Conservation (phyloP, 2,797 vertebrate genomes). For the Tokudaia tokunoshimensis region DNA sequence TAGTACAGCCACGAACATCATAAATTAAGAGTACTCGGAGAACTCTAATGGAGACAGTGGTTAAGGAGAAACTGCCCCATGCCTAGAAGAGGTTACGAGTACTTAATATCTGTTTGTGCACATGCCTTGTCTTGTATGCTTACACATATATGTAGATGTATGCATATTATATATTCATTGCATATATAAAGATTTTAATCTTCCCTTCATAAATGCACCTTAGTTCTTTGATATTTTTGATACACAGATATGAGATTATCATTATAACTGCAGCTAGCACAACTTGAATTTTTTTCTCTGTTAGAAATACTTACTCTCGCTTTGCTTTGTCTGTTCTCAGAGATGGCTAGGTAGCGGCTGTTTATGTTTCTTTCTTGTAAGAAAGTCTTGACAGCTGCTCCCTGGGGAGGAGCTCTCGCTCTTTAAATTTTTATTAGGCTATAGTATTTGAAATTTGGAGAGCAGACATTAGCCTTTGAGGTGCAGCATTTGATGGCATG, state of each 20-base stretch:
- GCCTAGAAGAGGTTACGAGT: background rate
- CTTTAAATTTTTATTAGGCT: constrained; percentile 91
- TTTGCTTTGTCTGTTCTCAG: constrained; percentile 61
- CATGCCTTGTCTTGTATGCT: background rate
- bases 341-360: constrained; percentile 84
- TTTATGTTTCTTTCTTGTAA: constrained; percentile 90
- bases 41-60: constrained; percentile 11
- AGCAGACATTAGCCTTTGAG: constrained; percentile 88
- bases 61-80: background rate
- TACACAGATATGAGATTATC: constrained; percentile 70
- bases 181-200: background rate
- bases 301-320: constrained; percentile 67
- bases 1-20: constrained; percentile 24
- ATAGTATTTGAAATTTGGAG: constrained; percentile 89
- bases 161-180: background rate
- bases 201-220: constrained; percentile 67
- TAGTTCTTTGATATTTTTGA: constrained; percentile 67
- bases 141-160: background rate
- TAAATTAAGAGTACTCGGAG: constrained; percentile 40
- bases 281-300: constrained; percentile 54
- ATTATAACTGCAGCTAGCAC: constrained; percentile 84
- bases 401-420: constrained; percentile 87
- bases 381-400: constrained; percentile 92
- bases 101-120: background rate
- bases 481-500: constrained; percentile 86